These are phyloP conservation scores for Tyto alba DNA, from an alignment of 2,113 vertebrate genomes.

Conservation along the genomic window DNA sequence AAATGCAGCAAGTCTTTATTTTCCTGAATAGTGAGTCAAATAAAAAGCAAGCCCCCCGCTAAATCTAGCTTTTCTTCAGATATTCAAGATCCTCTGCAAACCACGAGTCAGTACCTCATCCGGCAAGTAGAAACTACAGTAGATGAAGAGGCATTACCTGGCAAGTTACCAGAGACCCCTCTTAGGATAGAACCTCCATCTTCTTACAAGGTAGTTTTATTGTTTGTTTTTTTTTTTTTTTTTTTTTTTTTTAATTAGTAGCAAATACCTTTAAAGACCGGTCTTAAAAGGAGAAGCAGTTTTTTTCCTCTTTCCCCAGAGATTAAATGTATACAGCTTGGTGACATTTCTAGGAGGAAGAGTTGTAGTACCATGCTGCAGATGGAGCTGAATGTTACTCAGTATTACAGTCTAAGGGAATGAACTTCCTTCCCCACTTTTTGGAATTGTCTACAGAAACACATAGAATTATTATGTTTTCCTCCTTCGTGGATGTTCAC, in stretches of 20 bases:
- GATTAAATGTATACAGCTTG: not conserved
- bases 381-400: not conserved
- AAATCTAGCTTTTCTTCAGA: slow-evolving; percentile 53
- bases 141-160: slow-evolving; percentile 85
- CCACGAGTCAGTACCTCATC: slow-evolving; percentile 87
- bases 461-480: not conserved
- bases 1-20: not conserved
- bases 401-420: not conserved
- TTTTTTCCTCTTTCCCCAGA: not conserved
- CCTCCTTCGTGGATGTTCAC: not conserved
- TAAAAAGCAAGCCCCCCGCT: not conserved
- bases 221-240: not conserved
- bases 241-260: too few species aligned
- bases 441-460: not conserved
- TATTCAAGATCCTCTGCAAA: slow-evolving; percentile 79
- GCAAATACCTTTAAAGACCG: not conserved
- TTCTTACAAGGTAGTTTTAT: slow-evolving; percentile 83
- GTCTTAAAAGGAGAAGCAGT: not conserved
- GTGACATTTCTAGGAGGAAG: not conserved
- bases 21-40: not conserved
- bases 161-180: slow-evolving; percentile 90
- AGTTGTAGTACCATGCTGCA: not conserved
- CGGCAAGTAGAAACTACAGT: slow-evolving; percentile 85
- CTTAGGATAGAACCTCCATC: slow-evolving; percentile 81
- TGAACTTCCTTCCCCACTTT: not conserved